Percentiles rank a stretch among this genome's conserved stretches.
phyloP scores from a whole-genome alignment of 2,113 vertebrate species.

The Romanogobio albipinnatus region DNA sequence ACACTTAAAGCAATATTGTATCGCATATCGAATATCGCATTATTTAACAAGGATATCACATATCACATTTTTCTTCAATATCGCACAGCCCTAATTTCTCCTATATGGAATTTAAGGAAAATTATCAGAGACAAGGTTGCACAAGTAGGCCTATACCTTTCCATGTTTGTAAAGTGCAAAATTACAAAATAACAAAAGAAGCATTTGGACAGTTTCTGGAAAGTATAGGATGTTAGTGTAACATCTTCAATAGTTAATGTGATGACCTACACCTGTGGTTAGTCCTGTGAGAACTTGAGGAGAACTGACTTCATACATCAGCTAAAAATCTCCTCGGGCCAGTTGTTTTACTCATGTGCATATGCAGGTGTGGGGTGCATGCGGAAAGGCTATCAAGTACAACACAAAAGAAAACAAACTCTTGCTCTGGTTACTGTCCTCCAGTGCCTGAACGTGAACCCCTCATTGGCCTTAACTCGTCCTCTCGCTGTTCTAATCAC shows the following conservation, averaged over 20 bases:
- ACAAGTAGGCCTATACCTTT: not conserved
- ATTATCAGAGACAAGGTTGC: not conserved
- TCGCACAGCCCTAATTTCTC: no score
- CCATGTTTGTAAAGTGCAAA: not conserved
- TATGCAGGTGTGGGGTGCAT: not conserved
- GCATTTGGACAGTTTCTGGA: not conserved
- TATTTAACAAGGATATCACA: no score
- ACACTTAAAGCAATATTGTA: no score
- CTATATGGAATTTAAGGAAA: not conserved
- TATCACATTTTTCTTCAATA: no score
- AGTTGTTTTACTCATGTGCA: not conserved
- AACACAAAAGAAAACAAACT: slow-evolving; percentile 27
- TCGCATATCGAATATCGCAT: no score
- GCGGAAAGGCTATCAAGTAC: not conserved
- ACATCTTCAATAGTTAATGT: slow-evolving; percentile 8
- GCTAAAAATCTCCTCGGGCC: not conserved
- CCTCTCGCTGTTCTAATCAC: slow-evolving; percentile 40
- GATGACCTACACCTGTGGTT: slow-evolving; percentile 4
- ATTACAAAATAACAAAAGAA: not conserved
- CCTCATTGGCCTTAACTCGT: slow-evolving; percentile 51
- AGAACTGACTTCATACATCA: not conserved
- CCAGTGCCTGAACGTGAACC: slow-evolving; percentile 40
- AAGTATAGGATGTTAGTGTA: not conserved
- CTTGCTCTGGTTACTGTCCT: slow-evolving; percentile 34
- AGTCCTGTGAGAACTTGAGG: slow-evolving; percentile 9